phyloP scores from a whole-genome alignment of 2,888 invertebrate species.

The Hydraecia micacea region DNA sequence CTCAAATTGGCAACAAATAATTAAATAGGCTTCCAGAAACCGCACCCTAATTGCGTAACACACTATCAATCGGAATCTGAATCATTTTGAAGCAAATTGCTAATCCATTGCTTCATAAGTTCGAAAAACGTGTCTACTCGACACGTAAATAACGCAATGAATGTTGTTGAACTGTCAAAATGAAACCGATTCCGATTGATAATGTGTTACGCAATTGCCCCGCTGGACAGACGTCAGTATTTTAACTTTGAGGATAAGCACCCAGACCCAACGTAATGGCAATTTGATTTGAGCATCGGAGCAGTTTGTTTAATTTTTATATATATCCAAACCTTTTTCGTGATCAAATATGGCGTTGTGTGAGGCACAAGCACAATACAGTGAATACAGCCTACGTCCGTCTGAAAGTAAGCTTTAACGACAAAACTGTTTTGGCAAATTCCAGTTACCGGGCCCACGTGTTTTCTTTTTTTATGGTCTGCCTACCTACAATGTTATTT shows the following conservation, averaged over 20 bases:
- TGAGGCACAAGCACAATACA: constrained; percentile 42
- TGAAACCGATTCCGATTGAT: too few relatives aligned
- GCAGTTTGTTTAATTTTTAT: constrained; percentile 5
- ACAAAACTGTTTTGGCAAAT: constrained; percentile 62
- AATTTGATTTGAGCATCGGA: constrained; percentile 10
- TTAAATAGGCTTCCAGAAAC: neutral
- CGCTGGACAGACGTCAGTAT: too few relatives aligned
- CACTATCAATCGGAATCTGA: too few relatives aligned
- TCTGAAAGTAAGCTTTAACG: constrained; percentile 53
- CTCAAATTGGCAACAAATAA: constrained; percentile 2
- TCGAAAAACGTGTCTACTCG: too few relatives aligned
- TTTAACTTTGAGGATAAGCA: neutral
- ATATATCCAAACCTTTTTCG: constrained; percentile 17
- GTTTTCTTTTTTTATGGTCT: constrained; percentile 52
- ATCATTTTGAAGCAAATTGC: too few relatives aligned
- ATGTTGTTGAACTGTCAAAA: too few relatives aligned
- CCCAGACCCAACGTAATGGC: neutral
- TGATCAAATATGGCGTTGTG: constrained; percentile 46
- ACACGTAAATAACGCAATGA: too few relatives aligned
- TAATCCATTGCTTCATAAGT: too few relatives aligned
- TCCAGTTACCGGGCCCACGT: constrained; percentile 61
- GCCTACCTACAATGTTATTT: constrained; percentile 47
- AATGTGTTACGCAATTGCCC: too few relatives aligned
- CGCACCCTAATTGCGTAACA: too few relatives aligned
- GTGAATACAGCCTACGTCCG: constrained; percentile 59